Evolutionary conservation across 2,113 vertebrate genomes (phyloP).

Genomic region (Caloenas nicobarica): DNA sequence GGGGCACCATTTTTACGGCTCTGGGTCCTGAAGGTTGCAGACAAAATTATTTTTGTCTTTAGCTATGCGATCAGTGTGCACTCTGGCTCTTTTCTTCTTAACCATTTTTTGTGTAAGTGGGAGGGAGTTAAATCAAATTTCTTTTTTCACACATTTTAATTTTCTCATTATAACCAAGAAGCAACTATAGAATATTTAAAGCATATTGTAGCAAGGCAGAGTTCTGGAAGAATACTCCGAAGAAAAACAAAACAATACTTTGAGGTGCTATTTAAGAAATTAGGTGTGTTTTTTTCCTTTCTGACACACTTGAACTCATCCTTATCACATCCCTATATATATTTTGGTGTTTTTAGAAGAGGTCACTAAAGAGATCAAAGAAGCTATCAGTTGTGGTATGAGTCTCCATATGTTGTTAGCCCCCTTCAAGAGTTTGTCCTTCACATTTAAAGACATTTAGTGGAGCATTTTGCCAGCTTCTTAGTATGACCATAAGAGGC

Average conservation of each 20-base stretch:
- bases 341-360: neutral
- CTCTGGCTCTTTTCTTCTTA: slow-evolving; percentile 12
- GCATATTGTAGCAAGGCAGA: neutral
- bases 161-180: neutral
- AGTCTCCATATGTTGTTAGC: neutral
- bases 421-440: neutral
- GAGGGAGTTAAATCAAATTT: neutral
- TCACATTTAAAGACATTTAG: neutral
- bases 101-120: neutral
- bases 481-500: slow-evolving; percentile 25
- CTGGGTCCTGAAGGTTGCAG: neutral
- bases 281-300: neutral
- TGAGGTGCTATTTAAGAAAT: neutral
- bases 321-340: neutral
- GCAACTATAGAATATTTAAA: neutral
- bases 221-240: neutral
- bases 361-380: neutral
- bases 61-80: neutral
- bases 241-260: neutral
- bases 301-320: neutral
- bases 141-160: neutral
- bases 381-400: neutral
- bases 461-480: slow-evolving; percentile 17
- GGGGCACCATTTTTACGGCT: neutral
- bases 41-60: slow-evolving; percentile 21